Base-by-base conservation (phyloP, 2,797 vertebrate species). In the Enteromius argenteus region DNA sequence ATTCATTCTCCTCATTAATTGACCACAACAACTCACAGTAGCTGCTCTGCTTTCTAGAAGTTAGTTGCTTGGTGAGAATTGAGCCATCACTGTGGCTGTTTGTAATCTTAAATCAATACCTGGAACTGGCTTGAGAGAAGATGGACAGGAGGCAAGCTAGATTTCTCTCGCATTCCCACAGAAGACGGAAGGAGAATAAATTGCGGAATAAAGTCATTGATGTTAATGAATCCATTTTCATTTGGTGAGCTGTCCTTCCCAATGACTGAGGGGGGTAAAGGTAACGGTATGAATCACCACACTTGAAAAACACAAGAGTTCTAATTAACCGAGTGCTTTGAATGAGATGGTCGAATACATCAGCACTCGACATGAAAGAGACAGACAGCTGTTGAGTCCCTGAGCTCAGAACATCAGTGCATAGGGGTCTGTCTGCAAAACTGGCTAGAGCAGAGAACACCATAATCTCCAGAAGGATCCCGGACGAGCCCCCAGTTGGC, bases 361-460 rank as follows among this genome's bases (percentile, higher is more conserved):
- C 75, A 82, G 80, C 75, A 82, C 80, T 67, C 58, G 49, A 73
- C 76, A 74, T 80, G 71, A 77, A 84, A 88, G 87, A 79, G 27
- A 78, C 84, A 90, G 84, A 91, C 94, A 89, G 90, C 91, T 94
- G 92, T 92, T 91, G 88, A 88, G 86, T 90, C 86, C 85, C 84
- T 86, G 85, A 84, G 91, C 93, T 92, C 92, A 91, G 92, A 93
- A 91, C 93, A 92, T 93, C 88, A 90, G 90, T 91, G 91, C 92
- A 89, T 89, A 89, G 91, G 86, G 51, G 89, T 94, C 92, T 94
- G 93, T 95, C 94, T 94, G 90, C 88, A 81, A 93, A 94, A 92
- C 91, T 93, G 94, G 94, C 94, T 92, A 90, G 89, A 94, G 94
- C 91, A 91, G 84, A 91, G 90, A 91, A 94, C 94, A 95, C 94